phyloP scores from a whole-genome alignment of 2,113 vertebrate species.

The Charina bottae region DNA sequence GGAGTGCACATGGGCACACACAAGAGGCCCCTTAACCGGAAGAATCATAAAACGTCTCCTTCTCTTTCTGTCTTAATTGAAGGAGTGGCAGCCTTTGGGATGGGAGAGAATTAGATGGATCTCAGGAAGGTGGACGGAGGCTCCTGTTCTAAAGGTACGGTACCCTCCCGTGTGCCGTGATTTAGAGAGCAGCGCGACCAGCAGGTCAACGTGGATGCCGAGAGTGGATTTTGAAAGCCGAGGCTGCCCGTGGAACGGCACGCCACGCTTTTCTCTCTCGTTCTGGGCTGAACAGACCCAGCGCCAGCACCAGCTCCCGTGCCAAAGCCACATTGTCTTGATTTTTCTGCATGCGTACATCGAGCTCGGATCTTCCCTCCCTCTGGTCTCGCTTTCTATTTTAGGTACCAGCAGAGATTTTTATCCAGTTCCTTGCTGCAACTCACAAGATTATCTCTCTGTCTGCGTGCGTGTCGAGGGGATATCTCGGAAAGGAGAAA shows the following conservation, averaged over 20 bases:
- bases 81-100: background rate
- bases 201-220: background rate
- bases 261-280: background rate
- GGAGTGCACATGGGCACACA: too few species aligned
- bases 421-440: background rate
- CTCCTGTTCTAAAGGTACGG: too few species aligned
- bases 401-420: conserved; percentile 10
- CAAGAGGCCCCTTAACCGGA: too few species aligned
- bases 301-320: background rate
- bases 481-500: too few species aligned
- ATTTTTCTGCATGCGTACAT: background rate
- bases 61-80: too few species aligned
- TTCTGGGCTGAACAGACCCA: background rate
- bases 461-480: too few species aligned
- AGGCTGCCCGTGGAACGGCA: background rate
- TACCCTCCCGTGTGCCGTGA: background rate
- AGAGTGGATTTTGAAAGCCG: conserved; percentile 31
- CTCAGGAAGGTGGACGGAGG: background rate
- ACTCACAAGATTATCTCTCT: background rate
- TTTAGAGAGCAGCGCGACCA: background rate
- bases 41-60: too few species aligned
- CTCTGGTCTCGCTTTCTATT: background rate
- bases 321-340: background rate
- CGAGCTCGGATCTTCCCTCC: background rate
- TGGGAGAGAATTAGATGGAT: background rate